Evolutionary conservation across 2,113 vertebrate species (phyloP), one percentile per base, ranked within the genome.

Genomic region (Oreochromis spilurus): DNA sequence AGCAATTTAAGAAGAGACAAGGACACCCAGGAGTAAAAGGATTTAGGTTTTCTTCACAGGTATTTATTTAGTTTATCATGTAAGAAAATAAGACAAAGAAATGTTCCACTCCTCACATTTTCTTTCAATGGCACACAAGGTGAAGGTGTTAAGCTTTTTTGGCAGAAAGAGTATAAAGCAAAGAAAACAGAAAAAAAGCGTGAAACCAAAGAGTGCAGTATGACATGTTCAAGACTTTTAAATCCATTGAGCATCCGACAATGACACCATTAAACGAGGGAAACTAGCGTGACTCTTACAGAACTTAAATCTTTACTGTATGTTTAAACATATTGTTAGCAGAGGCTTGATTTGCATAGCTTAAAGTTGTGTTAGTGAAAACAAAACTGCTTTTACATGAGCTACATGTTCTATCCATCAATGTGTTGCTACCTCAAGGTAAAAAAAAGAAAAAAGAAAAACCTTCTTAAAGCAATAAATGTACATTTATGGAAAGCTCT

Each of bases 71-170:
- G 84, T 93, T 94, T 84, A 94, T 94, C 88, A 95, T 93, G 89
- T 96, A 96, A 96, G 96, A 97, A 97, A 97, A 96, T 94, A 95
- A 95, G 95, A 96, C 95, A 95, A 95, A 93, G 87, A 94, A 94
- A 96, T 83, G 83, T 92, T 95, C 86, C 88, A 95, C 91, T 94
- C 94, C 86, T 95, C 94, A 93, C 93, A 92, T 94, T 94, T 93
- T 86, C 92, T 91, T 94, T 94, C 90, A 89, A 96, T 95, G 95
- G 96, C 96, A 97, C 96, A 95, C 95, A 91, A 96, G 96, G 95
- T 96, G 95, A 96, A 95, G 90, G 91, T 93, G 94, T 92, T 92
- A 88, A 89, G 86, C 90, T 90, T 92, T 65, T 95, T 94, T 92
- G 95, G 93, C 94, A 95, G 90, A 93, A 93, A 91, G 79, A 84